These are phyloP conservation scores for Epizoanthus stellaris DNA, from an alignment of 92 coral and sea anemone species.

Conservation along the genomic window DNA sequence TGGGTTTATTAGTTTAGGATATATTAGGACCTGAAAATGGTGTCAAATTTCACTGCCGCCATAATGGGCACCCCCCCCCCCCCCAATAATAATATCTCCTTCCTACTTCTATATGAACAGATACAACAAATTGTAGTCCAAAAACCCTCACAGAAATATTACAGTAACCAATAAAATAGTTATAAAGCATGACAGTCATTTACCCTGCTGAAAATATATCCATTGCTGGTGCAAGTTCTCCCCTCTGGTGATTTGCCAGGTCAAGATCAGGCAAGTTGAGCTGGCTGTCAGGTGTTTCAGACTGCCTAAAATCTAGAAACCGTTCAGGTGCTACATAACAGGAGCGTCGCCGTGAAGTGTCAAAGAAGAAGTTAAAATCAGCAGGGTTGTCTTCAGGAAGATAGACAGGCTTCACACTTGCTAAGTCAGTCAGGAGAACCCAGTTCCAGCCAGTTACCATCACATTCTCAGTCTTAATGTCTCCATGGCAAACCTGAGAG, in stretches of 20 bases:
- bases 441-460: conserved; percentile 99
- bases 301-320: conserved; percentile 85
- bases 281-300: conserved; percentile 65
- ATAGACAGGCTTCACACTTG: conserved; percentile 91
- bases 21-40: too few species aligned
- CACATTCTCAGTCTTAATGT: conserved; percentile 94
- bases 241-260: conserved; percentile 77
- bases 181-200: neutral
- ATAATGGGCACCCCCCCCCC: too few species aligned
- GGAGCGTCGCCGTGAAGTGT: conserved; percentile 95
- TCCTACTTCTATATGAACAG: too few species aligned
- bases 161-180: neutral
- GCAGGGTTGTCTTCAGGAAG: conserved; percentile 99
- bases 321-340: conserved; percentile 98
- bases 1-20: too few species aligned
- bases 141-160: neutral
- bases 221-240: conserved; percentile 91
- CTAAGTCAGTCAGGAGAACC: conserved; percentile 91
- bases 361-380: conserved; percentile 97
- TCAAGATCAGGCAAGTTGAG: conserved; percentile 85
- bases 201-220: conserved; percentile 98
- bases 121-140: too few species aligned
- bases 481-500: conserved; percentile 94
- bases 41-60: too few species aligned
- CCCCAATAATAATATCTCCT: too few species aligned